These are phyloP conservation scores for Cataglyphis rosenhaueri DNA, from an alignment of 2,888 invertebrate species.

Conservation along the genomic window DNA sequence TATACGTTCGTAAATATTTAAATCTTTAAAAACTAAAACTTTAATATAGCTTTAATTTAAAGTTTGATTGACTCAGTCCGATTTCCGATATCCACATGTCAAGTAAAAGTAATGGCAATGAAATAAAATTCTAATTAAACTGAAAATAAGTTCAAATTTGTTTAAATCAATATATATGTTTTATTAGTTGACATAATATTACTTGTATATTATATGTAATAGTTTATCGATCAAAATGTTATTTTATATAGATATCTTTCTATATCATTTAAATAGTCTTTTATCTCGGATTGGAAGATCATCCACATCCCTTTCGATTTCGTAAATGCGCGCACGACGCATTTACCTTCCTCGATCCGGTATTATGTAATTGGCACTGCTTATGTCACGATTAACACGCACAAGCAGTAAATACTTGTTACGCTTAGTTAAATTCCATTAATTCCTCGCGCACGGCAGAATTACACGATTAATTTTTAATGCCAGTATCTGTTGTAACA, in stretches of 20 bases:
- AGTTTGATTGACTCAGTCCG: not conserved
- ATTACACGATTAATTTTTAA: constrained; percentile 53
- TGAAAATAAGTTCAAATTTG: not conserved
- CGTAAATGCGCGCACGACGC: constrained; percentile 26
- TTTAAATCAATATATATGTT: not conserved
- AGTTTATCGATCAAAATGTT: not conserved
- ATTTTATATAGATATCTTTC: not conserved
- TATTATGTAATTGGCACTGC: constrained; percentile 36
- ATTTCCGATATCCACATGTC: not conserved
- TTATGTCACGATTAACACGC: constrained; percentile 47
- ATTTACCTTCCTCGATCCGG: constrained; percentile 13
- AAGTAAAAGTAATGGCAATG: not conserved
- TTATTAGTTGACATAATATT: not conserved
- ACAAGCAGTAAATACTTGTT: constrained; percentile 40
- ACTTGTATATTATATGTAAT: not conserved
- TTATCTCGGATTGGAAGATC: constrained; percentile 9
- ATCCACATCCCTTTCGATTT: constrained; percentile 11
- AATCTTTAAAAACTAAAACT: not conserved
- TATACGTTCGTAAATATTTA: not conserved
- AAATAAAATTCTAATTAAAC: not conserved
- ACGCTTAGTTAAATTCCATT: constrained; percentile 38
- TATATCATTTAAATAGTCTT: not conserved
- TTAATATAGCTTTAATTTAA: not conserved
- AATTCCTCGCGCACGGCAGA: constrained; percentile 46
- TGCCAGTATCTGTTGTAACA: constrained; percentile 20